Conservation (phyloP, 2,113 vertebrate species). For the Dissostichus mawsoni region DNA sequence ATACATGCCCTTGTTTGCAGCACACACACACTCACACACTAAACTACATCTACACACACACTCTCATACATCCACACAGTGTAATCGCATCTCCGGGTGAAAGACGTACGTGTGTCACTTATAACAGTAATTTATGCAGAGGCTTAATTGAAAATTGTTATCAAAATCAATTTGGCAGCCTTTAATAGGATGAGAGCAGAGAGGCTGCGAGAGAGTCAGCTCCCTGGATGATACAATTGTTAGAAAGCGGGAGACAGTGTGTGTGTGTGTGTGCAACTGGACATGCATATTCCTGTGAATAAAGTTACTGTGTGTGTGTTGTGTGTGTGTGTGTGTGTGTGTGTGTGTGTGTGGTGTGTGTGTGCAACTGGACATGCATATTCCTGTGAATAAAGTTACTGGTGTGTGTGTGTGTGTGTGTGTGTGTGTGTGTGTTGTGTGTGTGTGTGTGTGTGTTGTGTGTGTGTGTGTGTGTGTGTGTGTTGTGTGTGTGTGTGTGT, state of each 20-base stretch:
- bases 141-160: conserved; percentile 83
- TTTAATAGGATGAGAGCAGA: conserved; percentile 79
- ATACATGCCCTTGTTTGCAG: conserved; percentile 31
- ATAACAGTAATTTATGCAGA: conserved; percentile 74
- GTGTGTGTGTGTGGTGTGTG: not conserved
- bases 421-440: too few species aligned
- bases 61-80: conserved; percentile 20
- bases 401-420: too few species aligned
- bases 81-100: conserved; percentile 65
- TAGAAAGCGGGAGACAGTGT: conserved; percentile 41
- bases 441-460: too few species aligned
- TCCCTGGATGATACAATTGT: conserved; percentile 65
- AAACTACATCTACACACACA: not conserved
- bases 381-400: too few species aligned
- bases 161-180: conserved; percentile 81
- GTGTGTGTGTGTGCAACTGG: conserved; percentile 9
- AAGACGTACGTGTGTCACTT: conserved; percentile 70
- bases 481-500: not conserved
- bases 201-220: conserved; percentile 56
- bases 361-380: too few species aligned
- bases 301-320: not conserved
- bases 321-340: conserved; percentile 8
- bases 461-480: not conserved
- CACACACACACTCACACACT: not conserved
- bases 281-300: conserved; percentile 10